Conservation (phyloP, 2,888 invertebrate species). For the Erynnis tages region DNA sequence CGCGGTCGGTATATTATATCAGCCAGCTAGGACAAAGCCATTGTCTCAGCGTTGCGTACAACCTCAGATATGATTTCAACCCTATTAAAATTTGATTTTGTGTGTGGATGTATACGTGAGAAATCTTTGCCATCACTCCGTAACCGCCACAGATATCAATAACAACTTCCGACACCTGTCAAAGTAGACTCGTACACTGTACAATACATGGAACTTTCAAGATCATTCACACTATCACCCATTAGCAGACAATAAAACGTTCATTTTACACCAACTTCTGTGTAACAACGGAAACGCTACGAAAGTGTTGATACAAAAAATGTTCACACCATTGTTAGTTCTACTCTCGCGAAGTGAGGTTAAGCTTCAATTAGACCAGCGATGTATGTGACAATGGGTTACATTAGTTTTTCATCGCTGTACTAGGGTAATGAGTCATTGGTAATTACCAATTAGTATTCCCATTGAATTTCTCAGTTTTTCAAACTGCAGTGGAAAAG, state of each 20-base stretch:
- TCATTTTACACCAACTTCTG: neutral
- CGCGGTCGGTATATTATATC: too few relatives aligned
- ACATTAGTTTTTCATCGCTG: neutral
- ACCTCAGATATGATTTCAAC: too few relatives aligned
- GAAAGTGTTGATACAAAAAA: slow-evolving; percentile 7
- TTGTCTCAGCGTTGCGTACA: too few relatives aligned
- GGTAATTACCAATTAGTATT: slow-evolving; percentile 1
- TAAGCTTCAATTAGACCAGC: neutral
- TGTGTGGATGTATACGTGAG: too few relatives aligned
- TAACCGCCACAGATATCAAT: too few relatives aligned
- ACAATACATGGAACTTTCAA: neutral
- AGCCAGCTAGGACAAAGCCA: too few relatives aligned
- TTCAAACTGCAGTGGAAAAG: neutral
- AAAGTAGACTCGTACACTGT: neutral
- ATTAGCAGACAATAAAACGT: neutral
- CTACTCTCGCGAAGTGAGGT: neutral
- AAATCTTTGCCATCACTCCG: too few relatives aligned
- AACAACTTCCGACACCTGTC: neutral
- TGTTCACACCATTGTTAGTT: neutral
- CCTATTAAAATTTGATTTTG: too few relatives aligned
- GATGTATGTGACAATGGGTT: neutral
- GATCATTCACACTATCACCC: neutral
- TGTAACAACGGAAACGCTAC: slow-evolving; percentile 1
- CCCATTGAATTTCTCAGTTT: neutral
- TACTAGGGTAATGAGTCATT: neutral